These are phyloP conservation scores for Turdus rufiventris DNA, from an alignment of 2,113 vertebrate genomes.

Conservation along the genomic window DNA sequence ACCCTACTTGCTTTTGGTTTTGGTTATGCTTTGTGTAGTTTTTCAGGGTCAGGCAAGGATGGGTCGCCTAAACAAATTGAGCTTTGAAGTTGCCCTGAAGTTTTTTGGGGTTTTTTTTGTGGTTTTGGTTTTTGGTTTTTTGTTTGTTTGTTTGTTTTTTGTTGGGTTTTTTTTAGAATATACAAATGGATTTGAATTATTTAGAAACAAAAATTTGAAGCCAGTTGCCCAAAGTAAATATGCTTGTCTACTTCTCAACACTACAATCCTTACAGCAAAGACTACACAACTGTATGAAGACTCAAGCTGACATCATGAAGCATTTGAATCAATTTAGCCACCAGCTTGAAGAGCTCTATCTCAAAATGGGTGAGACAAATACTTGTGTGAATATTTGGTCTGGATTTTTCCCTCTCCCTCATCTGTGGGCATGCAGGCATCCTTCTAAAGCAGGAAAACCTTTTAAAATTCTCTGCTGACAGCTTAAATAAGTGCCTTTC, in stretches of 20 bases:
- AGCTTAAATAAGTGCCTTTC: neutral
- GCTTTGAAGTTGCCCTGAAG: neutral
- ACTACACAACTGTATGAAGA: neutral
- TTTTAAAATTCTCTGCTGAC: neutral
- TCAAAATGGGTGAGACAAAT: neutral
- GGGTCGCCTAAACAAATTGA: neutral
- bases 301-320: neutral
- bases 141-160: too few species aligned
- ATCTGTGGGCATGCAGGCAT: neutral
- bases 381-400: neutral
- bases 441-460: neutral
- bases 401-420: neutral
- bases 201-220: neutral
- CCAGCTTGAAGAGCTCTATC: neutral
- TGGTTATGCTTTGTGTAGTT: neutral
- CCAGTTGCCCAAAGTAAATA: neutral
- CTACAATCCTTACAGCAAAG: neutral
- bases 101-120: too few species aligned
- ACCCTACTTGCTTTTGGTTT: neutral
- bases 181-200: neutral
- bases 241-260: neutral
- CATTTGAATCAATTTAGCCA: neutral
- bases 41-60: neutral
- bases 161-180: neutral
- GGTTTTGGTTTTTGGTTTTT: too few species aligned